Evolutionary conservation across 2,888 invertebrate species (phyloP).

Genomic region (Phania funesta): DNA sequence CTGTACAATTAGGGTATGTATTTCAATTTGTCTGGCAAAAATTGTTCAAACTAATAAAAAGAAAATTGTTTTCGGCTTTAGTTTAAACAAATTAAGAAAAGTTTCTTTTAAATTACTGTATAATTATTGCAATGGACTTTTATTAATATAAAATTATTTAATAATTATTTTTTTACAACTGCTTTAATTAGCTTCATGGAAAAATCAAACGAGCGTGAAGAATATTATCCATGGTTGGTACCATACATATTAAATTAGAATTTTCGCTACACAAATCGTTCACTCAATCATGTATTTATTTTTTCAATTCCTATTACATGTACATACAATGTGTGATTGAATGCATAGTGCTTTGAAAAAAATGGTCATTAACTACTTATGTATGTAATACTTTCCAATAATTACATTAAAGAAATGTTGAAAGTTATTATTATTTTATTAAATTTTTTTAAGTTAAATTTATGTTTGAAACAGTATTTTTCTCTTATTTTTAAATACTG

Average conservation of each 20-base stretch:
- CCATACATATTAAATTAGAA: conserved; percentile 69
- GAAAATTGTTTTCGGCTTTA: conserved; percentile 25
- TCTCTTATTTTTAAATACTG: too few species aligned
- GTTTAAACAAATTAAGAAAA: conserved; percentile 2
- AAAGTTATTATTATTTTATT: too few species aligned
- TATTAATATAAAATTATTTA: conserved; percentile 65
- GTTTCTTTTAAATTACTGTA: background rate
- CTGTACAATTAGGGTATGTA: conserved; percentile 97
- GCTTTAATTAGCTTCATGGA: conserved; percentile 86
- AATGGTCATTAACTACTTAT: too few species aligned
- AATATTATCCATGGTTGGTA: conserved; percentile 91
- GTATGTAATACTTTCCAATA: too few species aligned
- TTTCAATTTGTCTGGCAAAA: conserved; percentile 60
- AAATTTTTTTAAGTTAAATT: too few species aligned
- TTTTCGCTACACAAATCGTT: conserved; percentile 28
- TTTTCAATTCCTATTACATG: conserved; percentile 17
- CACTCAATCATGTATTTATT: conserved; percentile 28
- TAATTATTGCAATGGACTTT: conserved; percentile 28
- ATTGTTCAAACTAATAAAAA: conserved; percentile 37
- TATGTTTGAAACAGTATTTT: too few species aligned
- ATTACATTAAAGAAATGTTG: too few species aligned
- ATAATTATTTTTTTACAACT: conserved; percentile 71
- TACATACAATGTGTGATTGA: conserved; percentile 1
- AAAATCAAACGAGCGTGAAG: conserved; percentile 86
- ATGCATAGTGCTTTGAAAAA: too few species aligned